Evolutionary conservation across 2,797 vertebrate species (phyloP).

Genomic region (Cottoperca gobio): DNA sequence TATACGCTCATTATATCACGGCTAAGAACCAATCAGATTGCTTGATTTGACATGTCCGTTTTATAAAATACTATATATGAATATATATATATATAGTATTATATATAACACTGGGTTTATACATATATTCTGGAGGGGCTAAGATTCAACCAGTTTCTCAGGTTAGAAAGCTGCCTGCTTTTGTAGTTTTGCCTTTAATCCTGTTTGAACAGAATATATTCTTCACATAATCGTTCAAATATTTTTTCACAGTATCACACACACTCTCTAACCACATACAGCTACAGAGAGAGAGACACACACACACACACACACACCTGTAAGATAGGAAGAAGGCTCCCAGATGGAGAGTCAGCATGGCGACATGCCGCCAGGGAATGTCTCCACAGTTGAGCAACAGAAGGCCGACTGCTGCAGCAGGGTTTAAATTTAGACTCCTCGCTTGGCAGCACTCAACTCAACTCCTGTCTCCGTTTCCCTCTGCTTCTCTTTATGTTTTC

Average conservation of each 20-base stretch:
- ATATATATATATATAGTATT: too few species aligned
- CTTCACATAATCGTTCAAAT: neutral
- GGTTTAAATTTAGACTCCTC: slow-evolving; percentile 64
- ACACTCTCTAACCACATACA: neutral
- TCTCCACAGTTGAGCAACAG: slow-evolving; percentile 54
- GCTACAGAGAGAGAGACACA: slow-evolving; percentile 2
- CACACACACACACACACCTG: slow-evolving; percentile 54
- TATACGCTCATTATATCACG: too few species aligned
- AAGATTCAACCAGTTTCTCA: too few species aligned
- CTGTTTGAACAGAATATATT: neutral
- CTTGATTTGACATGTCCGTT: too few species aligned
- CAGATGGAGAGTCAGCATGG: slow-evolving; percentile 62
- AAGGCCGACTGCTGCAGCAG: slow-evolving; percentile 48
- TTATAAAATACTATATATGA: too few species aligned
- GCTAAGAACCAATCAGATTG: too few species aligned
- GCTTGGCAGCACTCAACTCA: slow-evolving; percentile 34
- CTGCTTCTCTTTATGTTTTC: slow-evolving; percentile 25
- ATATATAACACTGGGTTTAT: too few species aligned
- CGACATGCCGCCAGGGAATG: slow-evolving; percentile 31
- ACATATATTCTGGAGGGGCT: too few species aligned
- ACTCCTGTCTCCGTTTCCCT: slow-evolving; percentile 20
- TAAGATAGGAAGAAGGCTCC: slow-evolving; percentile 34
- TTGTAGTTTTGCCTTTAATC: neutral
- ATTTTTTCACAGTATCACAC: neutral
- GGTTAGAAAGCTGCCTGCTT: neutral